Evolutionary conservation across 2,888 invertebrate genomes (phyloP), one percentile per base, ranked within the genome.

Genomic region (Thysanoteuthis rhombus): DNA sequence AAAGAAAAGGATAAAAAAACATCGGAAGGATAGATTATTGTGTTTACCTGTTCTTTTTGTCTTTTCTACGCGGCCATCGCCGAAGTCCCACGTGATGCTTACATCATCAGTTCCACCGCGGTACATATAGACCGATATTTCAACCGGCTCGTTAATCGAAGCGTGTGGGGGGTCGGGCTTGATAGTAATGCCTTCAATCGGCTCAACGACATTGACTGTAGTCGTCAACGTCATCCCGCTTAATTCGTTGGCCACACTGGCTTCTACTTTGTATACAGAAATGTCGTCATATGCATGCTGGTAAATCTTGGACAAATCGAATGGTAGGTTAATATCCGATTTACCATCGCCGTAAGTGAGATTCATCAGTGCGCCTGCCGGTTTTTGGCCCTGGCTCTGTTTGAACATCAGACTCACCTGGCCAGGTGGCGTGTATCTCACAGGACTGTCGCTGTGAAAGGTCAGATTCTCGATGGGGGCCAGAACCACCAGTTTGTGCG

Each of bases 321-420:
- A 92, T 10, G 39, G 39, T 39, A 90, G 32, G 25, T 52, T 36
- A 4, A 5, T 92, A 1, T 32, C 28, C n/a, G 92, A 91, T 28
- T 93, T 47, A 22, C 93, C 94, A 93, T 96, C 95, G 32, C 95
- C 96, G 94, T 95, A 96, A 93, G 95, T 93, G 36, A 96, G 94
- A 0, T 89, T 58, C 25, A 95, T 94, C 2, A 39, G 94, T 25
- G 96, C 96, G 36, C 94, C 95, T 42, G 95, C 95, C 1, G 96
- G 96, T 39, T 93, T 90, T 36, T 92, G 42, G 16, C 94, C 89
- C 22, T 40, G 91, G 40, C 32, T 38, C 38, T 89, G 94, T 25
- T 89, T 58, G 91, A 95, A 95, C 1, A 42, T 94, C 89, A 95
- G 95, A 42, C 94, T 92, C 0, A 95, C 94, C n/a, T 36, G 90